Conservation (phyloP, 2,888 invertebrate species). For the Megalurothrips usitatus region DNA sequence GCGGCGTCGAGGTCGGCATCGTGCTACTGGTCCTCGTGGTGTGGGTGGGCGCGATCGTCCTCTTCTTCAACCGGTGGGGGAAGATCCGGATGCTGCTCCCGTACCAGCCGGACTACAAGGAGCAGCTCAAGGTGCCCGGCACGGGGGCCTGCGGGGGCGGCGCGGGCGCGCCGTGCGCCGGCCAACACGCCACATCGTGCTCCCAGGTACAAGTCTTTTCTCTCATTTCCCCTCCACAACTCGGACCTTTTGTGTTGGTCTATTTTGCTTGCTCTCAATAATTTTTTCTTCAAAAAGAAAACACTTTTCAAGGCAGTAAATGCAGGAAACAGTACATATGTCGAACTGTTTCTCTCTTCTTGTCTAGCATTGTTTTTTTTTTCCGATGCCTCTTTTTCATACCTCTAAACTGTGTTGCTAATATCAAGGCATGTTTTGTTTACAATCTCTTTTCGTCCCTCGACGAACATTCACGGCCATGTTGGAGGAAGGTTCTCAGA, state of each 20-base stretch:
- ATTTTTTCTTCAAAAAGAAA: neutral
- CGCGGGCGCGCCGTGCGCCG: slow-evolving; percentile 50
- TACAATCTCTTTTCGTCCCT: too few species aligned
- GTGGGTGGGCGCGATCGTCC: slow-evolving; percentile 80
- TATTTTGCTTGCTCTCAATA: neutral
- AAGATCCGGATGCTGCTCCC: slow-evolving; percentile 87
- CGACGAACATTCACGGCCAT: neutral
- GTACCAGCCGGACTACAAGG: slow-evolving; percentile 86
- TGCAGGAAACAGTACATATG: too few species aligned
- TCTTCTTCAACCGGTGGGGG: slow-evolving; percentile 86
- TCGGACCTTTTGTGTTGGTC: neutral
- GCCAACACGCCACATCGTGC: slow-evolving; percentile 57
- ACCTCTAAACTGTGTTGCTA: too few species aligned
- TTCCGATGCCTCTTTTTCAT: too few species aligned
- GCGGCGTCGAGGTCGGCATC: slow-evolving; percentile 86
- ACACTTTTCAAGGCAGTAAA: neutral
- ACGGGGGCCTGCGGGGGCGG: slow-evolving; percentile 63
- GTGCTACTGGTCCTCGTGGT: slow-evolving; percentile 75
- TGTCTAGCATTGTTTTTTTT: too few species aligned
- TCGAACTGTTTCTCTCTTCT: too few species aligned
- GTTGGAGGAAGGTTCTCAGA: slow-evolving; percentile 22
- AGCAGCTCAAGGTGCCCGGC: slow-evolving; percentile 74
- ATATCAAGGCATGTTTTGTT: too few species aligned
- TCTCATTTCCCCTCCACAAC: neutral
- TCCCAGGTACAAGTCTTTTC: slow-evolving; percentile 56